phyloP scores from a whole-genome alignment of 2,797 vertebrate species.

The Galago senegalensis region DNA sequence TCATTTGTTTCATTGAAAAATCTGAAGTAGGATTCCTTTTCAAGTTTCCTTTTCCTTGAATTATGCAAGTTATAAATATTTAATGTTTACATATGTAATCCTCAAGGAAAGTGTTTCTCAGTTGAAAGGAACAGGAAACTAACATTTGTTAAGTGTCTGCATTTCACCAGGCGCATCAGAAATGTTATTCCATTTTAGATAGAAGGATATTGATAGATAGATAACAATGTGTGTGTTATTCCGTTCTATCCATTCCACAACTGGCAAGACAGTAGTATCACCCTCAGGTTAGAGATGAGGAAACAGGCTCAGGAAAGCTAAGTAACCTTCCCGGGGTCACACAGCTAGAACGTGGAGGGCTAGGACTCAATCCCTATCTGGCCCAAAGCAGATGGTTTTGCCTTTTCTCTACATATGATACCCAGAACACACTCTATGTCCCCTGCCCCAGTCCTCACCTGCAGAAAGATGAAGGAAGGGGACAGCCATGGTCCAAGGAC shows the following conservation, averaged over 20 bases:
- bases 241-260: background rate
- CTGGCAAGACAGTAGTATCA: background rate
- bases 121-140: constrained; percentile 21
- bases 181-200: background rate
- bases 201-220: too few relatives aligned
- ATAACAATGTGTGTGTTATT: background rate
- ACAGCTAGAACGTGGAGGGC: background rate
- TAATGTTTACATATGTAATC: constrained; percentile 35
- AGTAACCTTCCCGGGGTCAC: background rate
- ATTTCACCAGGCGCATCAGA: background rate
- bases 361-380: background rate
- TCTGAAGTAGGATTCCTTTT: constrained; percentile 2
- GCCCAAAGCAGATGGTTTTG: background rate
- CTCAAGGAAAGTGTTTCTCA: constrained; percentile 30
- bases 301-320: background rate
- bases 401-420: background rate
- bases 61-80: constrained; percentile 65
- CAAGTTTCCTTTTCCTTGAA: constrained; percentile 48
- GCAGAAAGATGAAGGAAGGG: background rate
- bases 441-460: background rate
- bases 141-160: background rate
- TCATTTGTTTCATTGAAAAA: constrained; percentile 15
- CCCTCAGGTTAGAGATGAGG: background rate
- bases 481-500: background rate
- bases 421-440: background rate